A percentile compares a stretch with the other conserved stretches of the same genome.
Evolutionary conservation across 2,113 vertebrate genomes (phyloP).

Genomic region (Lepus europaeus): DNA sequence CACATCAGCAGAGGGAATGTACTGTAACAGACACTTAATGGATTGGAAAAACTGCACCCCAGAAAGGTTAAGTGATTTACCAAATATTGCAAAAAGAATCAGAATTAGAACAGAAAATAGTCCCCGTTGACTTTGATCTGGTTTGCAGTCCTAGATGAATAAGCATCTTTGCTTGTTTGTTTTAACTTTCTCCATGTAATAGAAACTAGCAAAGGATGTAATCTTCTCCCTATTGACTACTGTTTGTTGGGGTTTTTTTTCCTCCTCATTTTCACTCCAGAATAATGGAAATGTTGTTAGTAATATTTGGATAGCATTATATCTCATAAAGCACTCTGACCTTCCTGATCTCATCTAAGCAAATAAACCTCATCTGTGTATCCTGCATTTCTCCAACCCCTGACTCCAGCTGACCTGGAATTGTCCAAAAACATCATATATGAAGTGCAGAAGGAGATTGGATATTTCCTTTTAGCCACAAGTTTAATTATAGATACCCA

Average conservation of each 20-base stretch:
- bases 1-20: background rate
- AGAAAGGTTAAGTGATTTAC: constrained; percentile 62
- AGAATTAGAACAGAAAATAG: constrained; percentile 35
- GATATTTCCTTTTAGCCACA: background rate
- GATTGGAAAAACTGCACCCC: constrained; percentile 24
- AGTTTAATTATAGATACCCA: background rate
- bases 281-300: background rate
- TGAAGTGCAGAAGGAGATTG: background rate
- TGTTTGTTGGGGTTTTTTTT: background rate
- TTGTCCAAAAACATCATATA: background rate
- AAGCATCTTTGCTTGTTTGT: constrained; percentile 16
- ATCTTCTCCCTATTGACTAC: background rate
- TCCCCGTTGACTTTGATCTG: background rate
- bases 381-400: background rate
- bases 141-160: background rate
- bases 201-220: background rate
- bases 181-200: constrained; percentile 13
- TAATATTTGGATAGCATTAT: background rate
- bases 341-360: constrained; percentile 2
- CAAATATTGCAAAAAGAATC: constrained; percentile 61
- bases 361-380: background rate
- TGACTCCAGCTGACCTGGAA: background rate
- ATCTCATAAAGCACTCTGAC: background rate
- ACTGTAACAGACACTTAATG: constrained; percentile 46
- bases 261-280: background rate